Evolutionary conservation across 30 jellyfish, hydroid and myxozoan species (phyloP).

Genomic region (Cassiopea andromeda): DNA sequence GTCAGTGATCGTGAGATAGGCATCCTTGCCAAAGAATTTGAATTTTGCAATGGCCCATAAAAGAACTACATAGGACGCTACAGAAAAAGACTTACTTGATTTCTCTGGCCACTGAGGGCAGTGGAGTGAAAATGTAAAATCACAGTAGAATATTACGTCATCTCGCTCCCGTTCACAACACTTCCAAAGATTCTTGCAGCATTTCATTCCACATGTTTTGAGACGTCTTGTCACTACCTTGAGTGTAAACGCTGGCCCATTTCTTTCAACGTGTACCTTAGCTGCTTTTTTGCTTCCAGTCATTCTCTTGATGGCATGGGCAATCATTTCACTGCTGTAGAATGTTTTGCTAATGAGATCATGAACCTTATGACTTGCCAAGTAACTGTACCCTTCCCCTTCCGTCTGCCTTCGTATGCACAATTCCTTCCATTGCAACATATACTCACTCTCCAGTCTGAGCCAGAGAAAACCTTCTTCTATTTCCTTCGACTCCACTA

Average conservation of each 20-base stretch:
- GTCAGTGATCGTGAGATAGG: too few species aligned
- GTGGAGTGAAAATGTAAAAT: slow-evolving; percentile 43
- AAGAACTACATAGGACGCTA: too few species aligned
- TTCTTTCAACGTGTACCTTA: slow-evolving; percentile 15
- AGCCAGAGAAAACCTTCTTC: slow-evolving; percentile 55
- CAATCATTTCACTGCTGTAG: neutral
- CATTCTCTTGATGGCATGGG: neutral
- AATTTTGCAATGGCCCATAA: too few species aligned
- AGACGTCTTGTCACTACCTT: neutral
- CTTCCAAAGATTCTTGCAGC: slow-evolving; percentile 21
- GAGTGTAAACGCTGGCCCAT: slow-evolving; percentile 51
- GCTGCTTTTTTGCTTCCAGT: neutral
- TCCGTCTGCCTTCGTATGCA: slow-evolving; percentile 44
- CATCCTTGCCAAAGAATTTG: too few species aligned
- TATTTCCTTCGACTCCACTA: slow-evolving; percentile 30
- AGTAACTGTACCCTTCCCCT: slow-evolving; percentile 49
- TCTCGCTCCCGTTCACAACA: slow-evolving; percentile 2
- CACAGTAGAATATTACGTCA: slow-evolving; percentile 23
- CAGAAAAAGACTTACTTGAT: slow-evolving; percentile 13
- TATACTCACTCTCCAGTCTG: slow-evolving; percentile 42
- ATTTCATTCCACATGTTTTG: neutral
- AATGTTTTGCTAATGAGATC: slow-evolving; percentile 11
- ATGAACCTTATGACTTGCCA: slow-evolving; percentile 26
- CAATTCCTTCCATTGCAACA: slow-evolving; percentile 45
- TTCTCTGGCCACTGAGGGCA: slow-evolving; percentile 51